Evolutionary conservation across 53 echinoderm and acorn worm genomes (phyloP).

Genomic region (Temnopleurus reevesii): DNA sequence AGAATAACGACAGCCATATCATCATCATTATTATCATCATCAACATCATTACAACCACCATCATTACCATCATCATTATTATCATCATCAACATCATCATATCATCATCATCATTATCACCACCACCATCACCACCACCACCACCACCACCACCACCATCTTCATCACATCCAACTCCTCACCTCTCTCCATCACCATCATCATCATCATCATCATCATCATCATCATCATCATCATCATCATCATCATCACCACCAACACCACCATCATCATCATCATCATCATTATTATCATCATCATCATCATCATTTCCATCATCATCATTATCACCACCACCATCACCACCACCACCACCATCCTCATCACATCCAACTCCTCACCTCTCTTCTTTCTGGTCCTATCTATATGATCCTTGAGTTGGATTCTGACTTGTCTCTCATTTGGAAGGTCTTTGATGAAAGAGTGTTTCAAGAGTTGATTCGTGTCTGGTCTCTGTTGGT

Average conservation of each 20-base stretch:
- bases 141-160: neutral
- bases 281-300: conserved; percentile 33
- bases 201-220: conserved; percentile 36
- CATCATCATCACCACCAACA: conserved; percentile 4
- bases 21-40: conserved; percentile 31
- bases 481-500: conserved; percentile 89
- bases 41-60: conserved; percentile 48
- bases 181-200: conserved; percentile 58
- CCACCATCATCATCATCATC: neutral
- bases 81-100: neutral
- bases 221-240: conserved; percentile 52
- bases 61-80: conserved; percentile 1
- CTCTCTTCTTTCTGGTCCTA: conserved; percentile 98
- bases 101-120: conserved; percentile 40
- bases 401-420: conserved; percentile 99
- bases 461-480: conserved; percentile 92
- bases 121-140: neutral
- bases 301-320: conserved; percentile 36
- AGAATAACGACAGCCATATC: neutral
- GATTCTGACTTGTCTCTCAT: conserved; percentile 92
- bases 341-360: neutral
- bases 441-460: conserved; percentile 96
- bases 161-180: neutral
- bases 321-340: conserved; percentile 39
- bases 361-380: conserved; percentile 55